These are phyloP conservation scores for Cetonia aurata DNA, from an alignment of 2,888 invertebrate species.

Conservation along the genomic window DNA sequence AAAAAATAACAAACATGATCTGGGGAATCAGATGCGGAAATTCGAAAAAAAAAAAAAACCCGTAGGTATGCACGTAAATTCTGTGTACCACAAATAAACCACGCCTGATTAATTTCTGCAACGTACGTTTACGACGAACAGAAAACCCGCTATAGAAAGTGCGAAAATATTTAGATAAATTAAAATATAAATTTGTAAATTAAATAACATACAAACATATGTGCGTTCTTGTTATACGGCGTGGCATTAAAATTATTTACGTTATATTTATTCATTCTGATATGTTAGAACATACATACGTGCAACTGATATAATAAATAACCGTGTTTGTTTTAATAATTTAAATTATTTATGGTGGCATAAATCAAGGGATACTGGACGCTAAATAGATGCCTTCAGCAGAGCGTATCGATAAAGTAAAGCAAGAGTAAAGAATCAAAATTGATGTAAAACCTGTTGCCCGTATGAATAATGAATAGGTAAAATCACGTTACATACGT, in stretches of 20 bases:
- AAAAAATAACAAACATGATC: constrained; percentile 35
- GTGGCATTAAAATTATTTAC: constrained; percentile 26
- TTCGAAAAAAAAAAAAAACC: constrained; percentile 26
- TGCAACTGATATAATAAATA: constrained; percentile 18
- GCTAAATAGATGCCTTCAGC: constrained; percentile 14
- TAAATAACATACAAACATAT: constrained; percentile 21
- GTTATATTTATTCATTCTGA: constrained; percentile 20
- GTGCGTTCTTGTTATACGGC: constrained; percentile 19
- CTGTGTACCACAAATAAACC: constrained; percentile 11
- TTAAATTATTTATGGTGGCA: constrained; percentile 23
- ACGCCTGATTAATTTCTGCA: constrained; percentile 2
- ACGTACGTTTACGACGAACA: no score
- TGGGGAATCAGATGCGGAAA: constrained; percentile 30
- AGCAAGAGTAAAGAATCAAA: not conserved
- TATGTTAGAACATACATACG: constrained; percentile 15
- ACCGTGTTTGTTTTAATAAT: constrained; percentile 17
- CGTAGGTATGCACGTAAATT: constrained; percentile 3
- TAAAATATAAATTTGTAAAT: constrained; percentile 34
- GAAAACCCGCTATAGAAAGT: constrained; percentile 2
- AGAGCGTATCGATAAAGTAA: not conserved
- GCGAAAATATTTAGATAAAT: constrained; percentile 32
- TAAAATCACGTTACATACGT: no score
- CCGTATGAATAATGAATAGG: no score
- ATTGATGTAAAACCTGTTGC: no score
- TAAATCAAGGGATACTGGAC: constrained; percentile 29